A percentile compares a stretch with the other conserved stretches of the same genome.
Evolutionary conservation across 30 jellyfish, hydroid and myxozoan species (phyloP).

Genomic region (Chironex yamaguchii): DNA sequence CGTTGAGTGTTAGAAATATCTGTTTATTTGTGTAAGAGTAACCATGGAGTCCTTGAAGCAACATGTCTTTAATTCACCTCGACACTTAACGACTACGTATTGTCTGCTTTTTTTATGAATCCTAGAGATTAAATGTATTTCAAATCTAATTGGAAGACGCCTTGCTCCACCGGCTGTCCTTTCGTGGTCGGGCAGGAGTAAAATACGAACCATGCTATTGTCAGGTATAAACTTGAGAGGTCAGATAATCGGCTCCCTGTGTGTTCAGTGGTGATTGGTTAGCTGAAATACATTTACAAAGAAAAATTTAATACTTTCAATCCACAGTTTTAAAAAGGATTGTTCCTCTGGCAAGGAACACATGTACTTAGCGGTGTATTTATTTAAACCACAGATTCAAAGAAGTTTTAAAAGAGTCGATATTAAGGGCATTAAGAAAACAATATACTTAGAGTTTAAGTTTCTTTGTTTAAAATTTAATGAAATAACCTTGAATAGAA

Average conservation of each 20-base stretch:
- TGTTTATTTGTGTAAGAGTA: not conserved
- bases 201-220: not conserved
- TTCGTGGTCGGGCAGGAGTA: not conserved
- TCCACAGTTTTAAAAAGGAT: not conserved
- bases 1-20: not conserved
- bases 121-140: not conserved
- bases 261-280: not conserved
- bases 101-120: not conserved
- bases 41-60: not conserved
- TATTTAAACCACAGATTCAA: not conserved
- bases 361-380: conserved; percentile 1
- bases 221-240: not conserved
- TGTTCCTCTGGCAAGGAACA: not conserved
- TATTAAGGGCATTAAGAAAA: not conserved
- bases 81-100: not conserved
- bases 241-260: not conserved
- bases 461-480: not conserved
- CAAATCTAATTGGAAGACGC: not conserved
- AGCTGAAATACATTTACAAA: not conserved
- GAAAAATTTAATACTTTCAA: not conserved
- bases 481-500: not conserved
- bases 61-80: not conserved
- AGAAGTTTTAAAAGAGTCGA: not conserved
- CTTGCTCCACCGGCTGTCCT: not conserved
- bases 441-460: not conserved